These are phyloP conservation scores for Carapus acus DNA, from an alignment of 2,797 vertebrate species.

Conservation along the genomic window DNA sequence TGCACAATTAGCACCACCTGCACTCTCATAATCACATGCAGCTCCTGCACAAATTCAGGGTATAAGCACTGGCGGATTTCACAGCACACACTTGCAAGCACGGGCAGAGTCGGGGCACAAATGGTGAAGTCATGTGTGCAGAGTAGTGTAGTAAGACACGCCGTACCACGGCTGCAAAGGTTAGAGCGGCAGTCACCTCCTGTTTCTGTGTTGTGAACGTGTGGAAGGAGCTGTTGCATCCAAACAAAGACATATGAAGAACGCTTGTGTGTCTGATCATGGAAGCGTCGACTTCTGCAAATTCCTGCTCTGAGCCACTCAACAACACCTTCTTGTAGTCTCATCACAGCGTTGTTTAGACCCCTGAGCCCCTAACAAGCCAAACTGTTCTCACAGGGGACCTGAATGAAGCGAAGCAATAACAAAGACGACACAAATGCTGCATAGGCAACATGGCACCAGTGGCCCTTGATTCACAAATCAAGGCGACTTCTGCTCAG, in stretches of 20 bases:
- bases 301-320: slow-evolving; percentile 27
- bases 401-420: not conserved
- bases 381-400: slow-evolving; percentile 11
- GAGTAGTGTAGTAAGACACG: too few relatives aligned
- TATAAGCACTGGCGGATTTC: slow-evolving; percentile 34
- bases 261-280: slow-evolving; percentile 61
- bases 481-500: not conserved
- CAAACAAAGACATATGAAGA: slow-evolving; percentile 28
- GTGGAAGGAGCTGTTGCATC: slow-evolving; percentile 15
- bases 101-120: slow-evolving; percentile 10
- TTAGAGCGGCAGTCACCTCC: not conserved
- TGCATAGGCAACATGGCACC: not conserved
- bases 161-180: too few relatives aligned
- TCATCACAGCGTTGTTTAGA: slow-evolving; percentile 13
- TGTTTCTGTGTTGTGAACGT: slow-evolving; percentile 13
- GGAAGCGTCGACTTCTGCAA: slow-evolving; percentile 34
- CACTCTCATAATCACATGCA: slow-evolving; percentile 53
- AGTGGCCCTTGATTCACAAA: not conserved
- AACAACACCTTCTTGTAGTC: slow-evolving; percentile 9
- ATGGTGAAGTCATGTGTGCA: slow-evolving; percentile 21
- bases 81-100: slow-evolving; percentile 23
- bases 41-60: slow-evolving; percentile 20
- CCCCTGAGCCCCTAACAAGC: slow-evolving; percentile 21
- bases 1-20: slow-evolving; percentile 64
- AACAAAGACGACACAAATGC: not conserved